Base-by-base conservation (phyloP, 1,140 invertebrate genomes). In the Adelges cooleyi region DNA sequence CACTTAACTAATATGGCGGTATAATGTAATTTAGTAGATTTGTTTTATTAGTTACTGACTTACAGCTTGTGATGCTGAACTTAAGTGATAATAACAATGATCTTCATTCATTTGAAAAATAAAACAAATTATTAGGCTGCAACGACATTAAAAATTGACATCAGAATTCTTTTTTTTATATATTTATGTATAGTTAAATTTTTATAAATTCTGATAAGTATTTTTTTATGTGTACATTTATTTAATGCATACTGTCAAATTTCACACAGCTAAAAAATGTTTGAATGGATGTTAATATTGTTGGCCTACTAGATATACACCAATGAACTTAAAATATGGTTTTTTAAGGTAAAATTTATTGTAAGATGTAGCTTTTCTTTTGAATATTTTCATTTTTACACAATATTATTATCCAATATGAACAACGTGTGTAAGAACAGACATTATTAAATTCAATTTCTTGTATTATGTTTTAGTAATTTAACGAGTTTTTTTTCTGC, bases 21-120 rank as follows among this genome's bases (percentile, higher is more conserved):
- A 48, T 62, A 20, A 62, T 62, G 56, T 62, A 62, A 15, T 62
- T 62, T 62, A 62, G 56, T 48, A 20, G 46, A 33, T 46, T 20
- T 46, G n/a, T 62, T 11, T 62, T 62, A 46, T 29, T 48, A 62
- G 42, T 62, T 62, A 62, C 56, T 62, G 46, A 62, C 27, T 62
- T 62, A 44, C 17, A 25, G 25, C 25, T 29, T 33, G 23, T 62
- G 23, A 59, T 59, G 40, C 36, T 59, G 40, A 59, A 59, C 15
- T 44, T 5, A n/a, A n/a, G 29, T 33, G 29, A 33, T 48, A 44
- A 62, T 62, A 5, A 6, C 11, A 46, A 33, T n/a, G n/a, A n/a
- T 25, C 54, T 33, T 62, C n/a, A 17, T 62, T 20, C 27, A 42
- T 48, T 56, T 59, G n/a, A 5, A 11, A 44, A 59, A 38, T 27